phyloP scores from a whole-genome alignment of 2,888 invertebrate genomes.

The Himalopsyche japonica region DNA sequence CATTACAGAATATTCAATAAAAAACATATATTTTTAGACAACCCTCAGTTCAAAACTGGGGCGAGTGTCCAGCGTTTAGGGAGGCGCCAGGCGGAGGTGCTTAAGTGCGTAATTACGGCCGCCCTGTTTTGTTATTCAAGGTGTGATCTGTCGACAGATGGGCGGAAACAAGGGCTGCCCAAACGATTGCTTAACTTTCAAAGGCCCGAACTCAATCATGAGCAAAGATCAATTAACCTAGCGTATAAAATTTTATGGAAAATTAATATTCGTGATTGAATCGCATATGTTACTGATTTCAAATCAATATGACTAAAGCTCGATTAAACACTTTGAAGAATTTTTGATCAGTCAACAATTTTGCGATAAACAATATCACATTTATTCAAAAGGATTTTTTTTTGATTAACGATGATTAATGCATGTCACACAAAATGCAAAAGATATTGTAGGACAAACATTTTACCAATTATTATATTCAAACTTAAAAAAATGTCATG shows the following conservation, averaged over 20 bases:
- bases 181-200: not conserved
- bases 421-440: too few relatives aligned
- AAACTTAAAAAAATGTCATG: too few relatives aligned
- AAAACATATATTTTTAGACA: not conserved
- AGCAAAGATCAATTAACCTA: not conserved
- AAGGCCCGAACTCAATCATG: not conserved
- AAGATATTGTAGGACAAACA: too few relatives aligned
- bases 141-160: conserved; percentile 29
- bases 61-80: not conserved
- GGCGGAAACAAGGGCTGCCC: conserved; percentile 1
- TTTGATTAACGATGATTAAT: too few relatives aligned
- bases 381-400: too few relatives aligned
- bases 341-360: too few relatives aligned
- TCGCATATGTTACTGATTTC: too few relatives aligned
- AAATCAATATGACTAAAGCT: too few relatives aligned
- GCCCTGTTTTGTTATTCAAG: conserved; percentile 26
- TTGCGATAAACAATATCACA: too few relatives aligned
- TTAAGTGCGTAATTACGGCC: conserved; percentile 25
- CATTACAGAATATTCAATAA: too few relatives aligned
- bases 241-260: not conserved
- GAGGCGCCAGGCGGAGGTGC: not conserved
- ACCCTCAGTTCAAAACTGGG: not conserved
- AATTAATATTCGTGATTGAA: not conserved
- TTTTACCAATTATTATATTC: too few relatives aligned
- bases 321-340: too few relatives aligned